Evolutionary conservation across 2,888 invertebrate genomes (phyloP).

Genomic region (Nysson spinosus): DNA sequence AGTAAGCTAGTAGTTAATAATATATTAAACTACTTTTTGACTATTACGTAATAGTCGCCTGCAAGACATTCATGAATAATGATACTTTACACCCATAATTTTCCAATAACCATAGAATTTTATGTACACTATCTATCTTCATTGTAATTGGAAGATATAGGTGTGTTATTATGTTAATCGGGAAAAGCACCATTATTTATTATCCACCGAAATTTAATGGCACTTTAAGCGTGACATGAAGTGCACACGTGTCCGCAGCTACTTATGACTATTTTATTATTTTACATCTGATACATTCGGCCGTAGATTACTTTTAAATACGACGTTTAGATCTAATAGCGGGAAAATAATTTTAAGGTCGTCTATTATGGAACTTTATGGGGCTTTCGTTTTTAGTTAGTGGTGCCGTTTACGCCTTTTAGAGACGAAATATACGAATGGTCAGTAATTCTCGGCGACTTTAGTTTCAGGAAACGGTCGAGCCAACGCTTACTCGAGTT

Average conservation of each 20-base stretch:
- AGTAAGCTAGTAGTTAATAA: slow-evolving; percentile 4
- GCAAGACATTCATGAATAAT: too few species aligned
- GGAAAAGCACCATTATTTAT: too few species aligned
- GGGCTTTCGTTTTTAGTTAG: slow-evolving; percentile 32
- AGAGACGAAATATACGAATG: slow-evolving; percentile 35
- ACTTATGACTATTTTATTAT: slow-evolving; percentile 48
- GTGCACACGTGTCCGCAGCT: slow-evolving; percentile 16
- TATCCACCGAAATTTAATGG: not conserved
- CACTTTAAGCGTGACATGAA: not conserved
- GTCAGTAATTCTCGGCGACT: slow-evolving; percentile 28
- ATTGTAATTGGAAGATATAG: too few species aligned
- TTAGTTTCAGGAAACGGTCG: slow-evolving; percentile 33
- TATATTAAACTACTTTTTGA: slow-evolving; percentile 12
- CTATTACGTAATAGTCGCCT: not conserved
- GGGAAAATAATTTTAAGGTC: slow-evolving; percentile 46
- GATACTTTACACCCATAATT: too few species aligned
- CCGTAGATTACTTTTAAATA: slow-evolving; percentile 38
- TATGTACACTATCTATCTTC: too few species aligned
- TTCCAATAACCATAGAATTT: too few species aligned
- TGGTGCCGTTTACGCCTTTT: slow-evolving; percentile 35
- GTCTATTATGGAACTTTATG: slow-evolving; percentile 48
- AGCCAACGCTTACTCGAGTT: not conserved
- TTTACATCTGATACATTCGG: slow-evolving; percentile 21
- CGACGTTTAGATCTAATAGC: slow-evolving; percentile 13
- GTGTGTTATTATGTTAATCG: too few species aligned